Base-by-base conservation (phyloP, 2,888 invertebrate genomes). In the Boloria euphrosyne region DNA sequence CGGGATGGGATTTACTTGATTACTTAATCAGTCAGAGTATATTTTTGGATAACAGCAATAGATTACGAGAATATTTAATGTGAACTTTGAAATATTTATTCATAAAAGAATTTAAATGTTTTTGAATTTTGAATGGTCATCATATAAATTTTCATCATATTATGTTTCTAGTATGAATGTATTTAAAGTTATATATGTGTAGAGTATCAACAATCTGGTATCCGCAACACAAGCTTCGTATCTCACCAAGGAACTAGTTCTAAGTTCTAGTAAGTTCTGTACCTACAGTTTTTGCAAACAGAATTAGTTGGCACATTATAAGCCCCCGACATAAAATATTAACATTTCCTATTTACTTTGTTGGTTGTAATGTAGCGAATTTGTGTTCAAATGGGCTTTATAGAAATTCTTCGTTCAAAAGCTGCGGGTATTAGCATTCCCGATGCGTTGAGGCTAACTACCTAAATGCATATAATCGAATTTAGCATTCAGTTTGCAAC, bases 381-480 rank as follows among this genome's bases (percentile, higher is more conserved):
- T 66, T 66, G 59, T 60, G 65, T 69, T 54, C 53, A 57, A 65
- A 57, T 62, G 53, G 46, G 54, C 65, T 71, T 70, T 67, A 66
- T 65, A 74, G 71, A 69, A 70, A 72, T 68, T 65, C 66, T 63
- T 61, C 70, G 72, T 71, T 73, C 70, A 72, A 73, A 76, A 74
- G 69, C 73, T 71, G 68, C 72, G 71, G 72, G 76, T 73, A 76
- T 79, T 81, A 79, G 80, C 82, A 89, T 86, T 86, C 86, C 75
- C 78, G 75, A 76, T 78, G 84, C 87, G 85, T 83, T 71, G 82
- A 78, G 79, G 77, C 80, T 83, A 84, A 84, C 84, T 89, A 86
- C 87, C 87, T 85, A 85, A 89, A 87, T 87, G 88, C 88, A 88
- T 89, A 83, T 84, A 83, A 84, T 84, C 82, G 80, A 79, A 84